Percentiles rank a stretch among this genome's conserved stretches.
Evolutionary conservation across 2,113 vertebrate genomes (phyloP).

Genomic region (Penelope pileata): DNA sequence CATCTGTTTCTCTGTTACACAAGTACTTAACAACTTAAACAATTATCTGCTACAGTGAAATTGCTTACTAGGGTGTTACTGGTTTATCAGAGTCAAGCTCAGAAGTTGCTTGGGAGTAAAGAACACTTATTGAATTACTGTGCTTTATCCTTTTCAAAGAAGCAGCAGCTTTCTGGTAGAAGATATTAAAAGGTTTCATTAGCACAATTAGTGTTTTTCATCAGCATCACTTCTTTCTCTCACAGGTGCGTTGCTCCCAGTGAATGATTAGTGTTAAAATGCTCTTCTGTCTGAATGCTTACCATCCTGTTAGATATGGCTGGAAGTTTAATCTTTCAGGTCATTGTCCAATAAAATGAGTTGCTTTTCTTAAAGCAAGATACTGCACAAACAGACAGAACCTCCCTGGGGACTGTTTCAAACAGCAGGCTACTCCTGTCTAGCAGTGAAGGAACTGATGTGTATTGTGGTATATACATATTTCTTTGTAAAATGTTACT

Average conservation of each 20-base stretch:
- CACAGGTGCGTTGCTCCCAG: background rate
- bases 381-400: background rate
- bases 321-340: conserved; percentile 30
- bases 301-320: background rate
- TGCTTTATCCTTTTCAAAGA: background rate
- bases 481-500: background rate
- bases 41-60: background rate
- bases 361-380: background rate
- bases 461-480: background rate
- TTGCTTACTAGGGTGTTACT: background rate
- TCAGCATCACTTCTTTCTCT: background rate
- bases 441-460: background rate
- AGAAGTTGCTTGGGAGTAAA: background rate
- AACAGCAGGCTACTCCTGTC: background rate
- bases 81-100: background rate
- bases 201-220: background rate
- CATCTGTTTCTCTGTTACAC: background rate
- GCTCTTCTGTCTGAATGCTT: background rate
- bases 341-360: conserved; percentile 26
- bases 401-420: background rate
- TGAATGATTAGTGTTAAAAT: conserved; percentile 14
- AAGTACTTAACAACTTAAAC: background rate
- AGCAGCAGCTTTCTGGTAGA: background rate
- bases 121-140: background rate
- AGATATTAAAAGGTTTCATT: background rate